phyloP scores from a whole-genome alignment of 2,797 vertebrate species.

The Enteromius treurensis region DNA sequence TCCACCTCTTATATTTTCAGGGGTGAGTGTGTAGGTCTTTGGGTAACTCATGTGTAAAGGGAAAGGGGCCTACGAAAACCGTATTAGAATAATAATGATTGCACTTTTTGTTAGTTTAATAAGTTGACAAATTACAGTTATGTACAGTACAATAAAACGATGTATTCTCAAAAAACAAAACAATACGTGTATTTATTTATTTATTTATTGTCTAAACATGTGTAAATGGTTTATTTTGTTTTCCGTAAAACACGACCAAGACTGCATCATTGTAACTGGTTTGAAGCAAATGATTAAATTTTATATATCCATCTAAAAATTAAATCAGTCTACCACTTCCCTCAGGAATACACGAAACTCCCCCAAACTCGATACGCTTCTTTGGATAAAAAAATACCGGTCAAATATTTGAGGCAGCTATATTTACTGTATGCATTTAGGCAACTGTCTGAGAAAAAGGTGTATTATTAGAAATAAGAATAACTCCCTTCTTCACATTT shows the following conservation, averaged over 20 bases:
- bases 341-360: background rate
- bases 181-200: constrained; percentile 18
- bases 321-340: background rate
- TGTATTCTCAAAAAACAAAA: constrained; percentile 37
- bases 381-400: background rate
- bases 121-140: constrained; percentile 41
- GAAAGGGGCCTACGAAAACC: constrained; percentile 26
- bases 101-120: constrained; percentile 57
- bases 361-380: background rate
- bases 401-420: background rate
- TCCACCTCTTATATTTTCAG: constrained; percentile 25
- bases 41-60: constrained; percentile 32
- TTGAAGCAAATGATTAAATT: background rate
- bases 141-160: constrained; percentile 58
- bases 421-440: background rate
- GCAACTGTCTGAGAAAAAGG: background rate
- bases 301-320: background rate
- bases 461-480: background rate
- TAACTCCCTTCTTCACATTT: background rate
- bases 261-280: background rate
- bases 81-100: constrained; percentile 49
- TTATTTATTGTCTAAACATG: background rate
- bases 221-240: background rate
- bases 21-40: constrained; percentile 41
- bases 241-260: background rate